These are phyloP conservation scores for Patella depressa DNA, from an alignment of 2,888 invertebrate species.

Conservation along the genomic window DNA sequence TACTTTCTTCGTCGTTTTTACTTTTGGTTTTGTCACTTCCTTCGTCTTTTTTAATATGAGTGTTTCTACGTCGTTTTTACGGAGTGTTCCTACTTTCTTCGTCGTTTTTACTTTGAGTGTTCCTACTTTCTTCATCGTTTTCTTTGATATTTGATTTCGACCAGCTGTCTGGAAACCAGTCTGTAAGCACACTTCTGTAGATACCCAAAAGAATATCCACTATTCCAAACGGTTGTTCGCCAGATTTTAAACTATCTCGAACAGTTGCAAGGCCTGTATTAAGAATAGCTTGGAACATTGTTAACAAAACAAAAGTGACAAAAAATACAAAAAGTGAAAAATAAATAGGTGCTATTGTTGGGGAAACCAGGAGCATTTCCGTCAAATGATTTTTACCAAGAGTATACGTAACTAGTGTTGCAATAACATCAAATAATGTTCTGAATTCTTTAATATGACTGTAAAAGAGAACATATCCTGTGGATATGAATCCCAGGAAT, in stretches of 20 bases:
- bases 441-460: slow-evolving; percentile 58
- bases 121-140: background rate
- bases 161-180: slow-evolving; percentile 27
- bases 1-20: no score
- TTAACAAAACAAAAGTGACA: slow-evolving; percentile 51
- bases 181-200: slow-evolving; percentile 24
- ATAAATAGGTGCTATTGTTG: slow-evolving; percentile 50
- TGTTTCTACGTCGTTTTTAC: no score
- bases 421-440: slow-evolving; percentile 64
- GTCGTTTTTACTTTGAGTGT: no score
- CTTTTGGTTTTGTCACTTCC: no score
- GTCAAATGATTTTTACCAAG: slow-evolving; percentile 53
- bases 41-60: no score
- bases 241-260: slow-evolving; percentile 32
- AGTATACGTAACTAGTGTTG: slow-evolving; percentile 67
- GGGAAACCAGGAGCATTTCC: slow-evolving; percentile 42
- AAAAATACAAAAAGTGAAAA: slow-evolving; percentile 52
- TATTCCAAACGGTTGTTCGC: slow-evolving; percentile 31
- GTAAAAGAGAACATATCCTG: slow-evolving; percentile 67
- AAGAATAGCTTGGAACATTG: slow-evolving; percentile 54
- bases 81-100: no score
- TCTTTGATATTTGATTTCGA: background rate
- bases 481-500: slow-evolving; percentile 60
- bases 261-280: slow-evolving; percentile 50
- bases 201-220: slow-evolving; percentile 29